Evolutionary conservation across 2,888 invertebrate genomes (phyloP).

Genomic region (Adineta ricciae): DNA sequence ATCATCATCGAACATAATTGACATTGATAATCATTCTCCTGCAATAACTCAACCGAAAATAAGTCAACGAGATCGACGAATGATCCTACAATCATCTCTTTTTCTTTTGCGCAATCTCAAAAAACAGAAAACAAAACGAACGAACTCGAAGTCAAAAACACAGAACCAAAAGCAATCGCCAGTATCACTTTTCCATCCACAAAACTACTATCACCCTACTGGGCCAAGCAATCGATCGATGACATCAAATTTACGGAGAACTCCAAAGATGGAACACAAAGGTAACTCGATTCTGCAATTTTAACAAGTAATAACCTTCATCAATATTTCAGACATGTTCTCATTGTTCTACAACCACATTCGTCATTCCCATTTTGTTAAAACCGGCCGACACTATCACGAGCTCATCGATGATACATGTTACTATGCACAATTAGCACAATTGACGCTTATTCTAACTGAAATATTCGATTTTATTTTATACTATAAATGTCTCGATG

Average conservation of each 20-base stretch:
- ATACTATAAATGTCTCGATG: not conserved
- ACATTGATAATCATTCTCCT: not conserved
- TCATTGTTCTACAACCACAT: not conserved
- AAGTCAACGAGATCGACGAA: not conserved
- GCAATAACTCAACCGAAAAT: not conserved
- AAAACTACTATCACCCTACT: not conserved
- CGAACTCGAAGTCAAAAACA: not conserved
- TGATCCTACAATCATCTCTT: not conserved
- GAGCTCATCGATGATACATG: not conserved
- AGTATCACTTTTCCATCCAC: not conserved
- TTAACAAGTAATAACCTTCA: no score
- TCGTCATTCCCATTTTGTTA: not conserved
- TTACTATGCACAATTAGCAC: constrained; percentile 19
- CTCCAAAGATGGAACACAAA: not conserved
- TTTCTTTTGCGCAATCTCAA: not conserved
- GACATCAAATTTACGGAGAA: not conserved
- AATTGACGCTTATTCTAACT: not conserved
- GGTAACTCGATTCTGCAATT: not conserved
- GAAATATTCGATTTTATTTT: not conserved
- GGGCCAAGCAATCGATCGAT: not conserved
- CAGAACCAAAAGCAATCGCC: not conserved
- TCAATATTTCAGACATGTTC: not conserved
- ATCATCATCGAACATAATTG: not conserved
- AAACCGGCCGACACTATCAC: not conserved
- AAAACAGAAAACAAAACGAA: not conserved